phyloP scores from a whole-genome alignment of 1,140 invertebrate genomes.

The Caenorhabditis elegans region DNA sequence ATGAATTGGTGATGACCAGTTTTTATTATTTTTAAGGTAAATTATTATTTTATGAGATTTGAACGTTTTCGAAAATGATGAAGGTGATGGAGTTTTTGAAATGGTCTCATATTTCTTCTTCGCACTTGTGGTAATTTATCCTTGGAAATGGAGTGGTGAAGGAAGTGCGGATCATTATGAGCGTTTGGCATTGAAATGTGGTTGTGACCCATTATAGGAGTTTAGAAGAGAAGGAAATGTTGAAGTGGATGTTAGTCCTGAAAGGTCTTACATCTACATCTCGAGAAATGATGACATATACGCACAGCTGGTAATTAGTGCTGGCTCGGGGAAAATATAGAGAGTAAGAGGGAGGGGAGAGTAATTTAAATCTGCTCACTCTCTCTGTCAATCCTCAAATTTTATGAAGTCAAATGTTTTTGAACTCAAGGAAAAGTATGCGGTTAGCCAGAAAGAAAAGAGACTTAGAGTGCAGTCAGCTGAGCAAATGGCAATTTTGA shows the following conservation, averaged over 20 bases:
- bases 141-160: slow-evolving; percentile 1
- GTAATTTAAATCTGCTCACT: too few species aligned
- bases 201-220: slow-evolving; percentile 8
- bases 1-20: background rate
- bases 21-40: too few species aligned
- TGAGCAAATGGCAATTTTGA: background rate
- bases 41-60: background rate
- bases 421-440: too few species aligned
- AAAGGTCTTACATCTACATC: background rate
- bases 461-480: background rate
- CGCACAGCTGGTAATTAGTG: slow-evolving; percentile 30
- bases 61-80: background rate
- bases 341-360: background rate
- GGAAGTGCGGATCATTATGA: slow-evolving; percentile 20
- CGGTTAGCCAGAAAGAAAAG: too few species aligned
- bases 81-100: background rate
- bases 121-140: slow-evolving; percentile 19
- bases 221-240: slow-evolving; percentile 2
- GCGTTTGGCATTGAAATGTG: slow-evolving; percentile 25
- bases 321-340: background rate
- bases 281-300: slow-evolving; percentile 22
- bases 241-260: slow-evolving; percentile 17
- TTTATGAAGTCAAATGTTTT: too few species aligned
- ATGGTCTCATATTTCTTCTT: background rate
- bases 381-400: too few species aligned